phyloP scores from a whole-genome alignment of 2,888 invertebrate genomes.

The Clivina fossor region DNA sequence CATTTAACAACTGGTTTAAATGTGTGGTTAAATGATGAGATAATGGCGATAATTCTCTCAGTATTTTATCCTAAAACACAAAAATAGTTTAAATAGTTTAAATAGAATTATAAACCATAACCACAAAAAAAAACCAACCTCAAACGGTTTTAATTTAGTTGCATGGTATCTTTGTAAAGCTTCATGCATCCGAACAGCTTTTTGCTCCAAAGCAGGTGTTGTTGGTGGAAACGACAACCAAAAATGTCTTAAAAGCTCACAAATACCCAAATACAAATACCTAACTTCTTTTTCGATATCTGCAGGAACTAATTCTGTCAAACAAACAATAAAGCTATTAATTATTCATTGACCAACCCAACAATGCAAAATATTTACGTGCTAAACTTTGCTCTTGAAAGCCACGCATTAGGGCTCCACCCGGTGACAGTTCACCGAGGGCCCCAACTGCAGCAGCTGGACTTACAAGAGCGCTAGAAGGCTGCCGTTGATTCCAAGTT shows the following conservation, averaged over 20 bases:
- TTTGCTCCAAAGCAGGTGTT: conserved; percentile 71
- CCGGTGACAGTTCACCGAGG: conserved; percentile 86
- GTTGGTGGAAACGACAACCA: conserved; percentile 92
- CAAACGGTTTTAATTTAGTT: conserved; percentile 82
- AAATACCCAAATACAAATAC: conserved; percentile 80
- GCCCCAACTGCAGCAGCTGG: conserved; percentile 81
- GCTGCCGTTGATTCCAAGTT: conserved; percentile 64
- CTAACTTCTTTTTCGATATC: conserved; percentile 83
- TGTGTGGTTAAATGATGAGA: conserved; percentile 82
- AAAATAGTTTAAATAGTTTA: conserved; percentile 22
- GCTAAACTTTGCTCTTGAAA: conserved; percentile 78
- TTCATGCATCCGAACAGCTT: conserved; percentile 85
- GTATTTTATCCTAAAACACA: conserved; percentile 70
- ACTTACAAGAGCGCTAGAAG: conserved; percentile 59
- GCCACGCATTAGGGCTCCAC: conserved; percentile 87
- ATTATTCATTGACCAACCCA: conserved; percentile 12
- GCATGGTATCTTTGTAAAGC: conserved; percentile 86
- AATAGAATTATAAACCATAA: conserved; percentile 1
- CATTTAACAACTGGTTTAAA: conserved; percentile 82
- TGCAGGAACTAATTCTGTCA: conserved; percentile 77
- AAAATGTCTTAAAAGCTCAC: conserved; percentile 90
- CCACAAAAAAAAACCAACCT: conserved; percentile 57
- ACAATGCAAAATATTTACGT: conserved; percentile 57
- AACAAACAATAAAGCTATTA: conserved; percentile 37
- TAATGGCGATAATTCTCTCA: conserved; percentile 77